phyloP scores from a whole-genome alignment of 2,888 invertebrate species.

The Caenorhabditis plicata region DNA sequence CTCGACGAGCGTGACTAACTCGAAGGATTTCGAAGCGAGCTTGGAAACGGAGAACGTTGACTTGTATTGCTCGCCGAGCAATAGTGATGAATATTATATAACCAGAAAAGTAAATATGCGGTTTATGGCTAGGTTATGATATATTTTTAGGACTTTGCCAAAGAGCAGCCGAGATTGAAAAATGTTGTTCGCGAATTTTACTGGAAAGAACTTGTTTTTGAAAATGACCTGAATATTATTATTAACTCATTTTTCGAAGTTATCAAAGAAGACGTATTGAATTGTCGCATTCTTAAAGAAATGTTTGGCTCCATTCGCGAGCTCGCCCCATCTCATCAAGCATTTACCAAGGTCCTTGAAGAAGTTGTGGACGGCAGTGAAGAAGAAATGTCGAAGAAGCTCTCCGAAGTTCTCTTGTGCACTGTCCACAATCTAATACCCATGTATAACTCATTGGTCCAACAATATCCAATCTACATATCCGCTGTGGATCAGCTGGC shows the following conservation, averaged over 20 bases:
- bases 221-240: slow-evolving; percentile 68
- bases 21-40: slow-evolving; percentile 18
- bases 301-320: slow-evolving; percentile 24
- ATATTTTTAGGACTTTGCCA: slow-evolving; percentile 17
- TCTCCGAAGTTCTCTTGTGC: slow-evolving; percentile 71
- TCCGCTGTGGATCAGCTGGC: slow-evolving; percentile 37
- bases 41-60: slow-evolving; percentile 5
- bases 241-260: slow-evolving; percentile 24
- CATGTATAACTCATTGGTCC: slow-evolving; percentile 30
- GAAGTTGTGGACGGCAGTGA: slow-evolving; percentile 16
- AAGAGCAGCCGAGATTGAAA: slow-evolving; percentile 14
- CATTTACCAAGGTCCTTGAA: slow-evolving; percentile 11
- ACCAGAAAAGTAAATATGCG: slow-evolving; percentile 18
- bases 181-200: slow-evolving; percentile 44
- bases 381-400: slow-evolving; percentile 13
- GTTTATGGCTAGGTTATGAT: not conserved
- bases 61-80: slow-evolving; percentile 14
- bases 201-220: slow-evolving; percentile 38
- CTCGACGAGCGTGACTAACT: slow-evolving; percentile 18
- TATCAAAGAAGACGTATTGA: slow-evolving; percentile 18
- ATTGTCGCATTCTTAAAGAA: slow-evolving; percentile 24
- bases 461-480: slow-evolving; percentile 40
- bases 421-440: slow-evolving; percentile 36
- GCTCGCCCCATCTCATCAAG: slow-evolving; percentile 17
- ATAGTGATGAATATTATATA: slow-evolving; percentile 30